Conservation (phyloP, 2,888 invertebrate species). For the Sarcophaga variegata region DNA sequence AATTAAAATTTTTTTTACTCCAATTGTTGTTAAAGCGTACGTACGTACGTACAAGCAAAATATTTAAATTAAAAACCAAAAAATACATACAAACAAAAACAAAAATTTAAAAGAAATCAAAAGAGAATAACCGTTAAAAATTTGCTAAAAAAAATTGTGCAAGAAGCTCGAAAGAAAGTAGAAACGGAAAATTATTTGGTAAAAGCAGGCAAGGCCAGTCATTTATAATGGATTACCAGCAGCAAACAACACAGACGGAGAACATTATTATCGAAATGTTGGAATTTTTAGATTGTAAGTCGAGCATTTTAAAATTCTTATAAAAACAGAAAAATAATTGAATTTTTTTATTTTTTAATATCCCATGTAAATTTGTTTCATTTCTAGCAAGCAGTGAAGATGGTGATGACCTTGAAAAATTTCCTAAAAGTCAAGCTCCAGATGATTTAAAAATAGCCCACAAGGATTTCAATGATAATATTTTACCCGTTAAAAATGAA, state of each 20-base stretch:
- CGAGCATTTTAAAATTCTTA: neutral
- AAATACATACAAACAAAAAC: neutral
- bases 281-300: slow-evolving; percentile 73
- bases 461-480: slow-evolving; percentile 48
- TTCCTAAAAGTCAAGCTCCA: neutral
- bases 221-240: slow-evolving; percentile 50
- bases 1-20: too few relatives aligned
- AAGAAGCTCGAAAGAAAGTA: neutral
- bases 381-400: slow-evolving; percentile 69
- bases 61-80: slow-evolving; percentile 9
- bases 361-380: neutral
- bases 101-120: neutral
- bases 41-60: neutral
- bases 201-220: neutral
- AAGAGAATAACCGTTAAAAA: neutral
- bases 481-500: neutral
- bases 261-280: slow-evolving; percentile 72
- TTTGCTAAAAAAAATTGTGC: neutral
- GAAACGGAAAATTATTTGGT: neutral
- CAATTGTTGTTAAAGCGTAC: neutral
- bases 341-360: neutral
- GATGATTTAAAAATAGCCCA: slow-evolving; percentile 6
- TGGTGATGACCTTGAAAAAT: slow-evolving; percentile 57
- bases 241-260: slow-evolving; percentile 71
- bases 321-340: slow-evolving; percentile 21